Percentiles rank a stretch among this genome's conserved stretches.
Evolutionary conservation across 1,140 invertebrate species (phyloP).

Genomic region (Saccostrea glomerata): DNA sequence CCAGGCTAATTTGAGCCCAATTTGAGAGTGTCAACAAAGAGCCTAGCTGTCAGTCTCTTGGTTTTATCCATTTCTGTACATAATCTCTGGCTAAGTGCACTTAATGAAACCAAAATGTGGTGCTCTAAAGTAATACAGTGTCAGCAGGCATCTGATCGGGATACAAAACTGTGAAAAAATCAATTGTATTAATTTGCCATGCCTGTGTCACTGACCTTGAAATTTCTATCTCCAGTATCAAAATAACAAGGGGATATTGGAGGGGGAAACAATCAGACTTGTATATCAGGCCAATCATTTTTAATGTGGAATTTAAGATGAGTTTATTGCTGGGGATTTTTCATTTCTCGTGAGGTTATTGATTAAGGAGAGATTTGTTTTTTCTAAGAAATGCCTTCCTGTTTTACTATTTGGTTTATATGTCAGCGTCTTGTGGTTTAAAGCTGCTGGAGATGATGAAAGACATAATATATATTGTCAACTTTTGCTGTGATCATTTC

Average conservation of each 20-base stretch:
- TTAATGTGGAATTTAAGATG: not conserved
- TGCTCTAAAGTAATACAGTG: conserved; percentile 5
- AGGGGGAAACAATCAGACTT: not conserved
- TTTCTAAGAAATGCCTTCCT: not conserved
- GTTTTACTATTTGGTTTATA: not conserved
- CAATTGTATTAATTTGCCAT: conserved; percentile 2
- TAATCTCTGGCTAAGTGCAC: conserved; percentile 8
- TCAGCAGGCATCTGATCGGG: conserved; percentile 20
- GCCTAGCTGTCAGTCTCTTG: not conserved
- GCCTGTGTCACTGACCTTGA: conserved; percentile 1
- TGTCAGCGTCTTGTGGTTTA: not conserved
- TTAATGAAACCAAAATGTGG: conserved; percentile 34
- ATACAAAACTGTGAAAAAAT: conserved; percentile 31
- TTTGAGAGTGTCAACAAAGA: conserved; percentile 4
- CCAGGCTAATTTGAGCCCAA: conserved; percentile 14
- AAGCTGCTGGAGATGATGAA: not conserved
- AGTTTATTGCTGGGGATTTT: not conserved
- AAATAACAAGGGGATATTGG: conserved; percentile 17
- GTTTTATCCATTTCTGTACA: conserved; percentile 3
- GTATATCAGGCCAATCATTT: no score
- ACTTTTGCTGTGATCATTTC: no score
- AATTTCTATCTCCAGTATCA: not conserved
- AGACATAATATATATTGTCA: no score
- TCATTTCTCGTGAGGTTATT: not conserved
- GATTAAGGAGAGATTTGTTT: not conserved